Percentiles rank a stretch among this genome's conserved stretches.
Evolutionary conservation across 2,113 vertebrate species (phyloP).

Genomic region (Apeltes quadracus): DNA sequence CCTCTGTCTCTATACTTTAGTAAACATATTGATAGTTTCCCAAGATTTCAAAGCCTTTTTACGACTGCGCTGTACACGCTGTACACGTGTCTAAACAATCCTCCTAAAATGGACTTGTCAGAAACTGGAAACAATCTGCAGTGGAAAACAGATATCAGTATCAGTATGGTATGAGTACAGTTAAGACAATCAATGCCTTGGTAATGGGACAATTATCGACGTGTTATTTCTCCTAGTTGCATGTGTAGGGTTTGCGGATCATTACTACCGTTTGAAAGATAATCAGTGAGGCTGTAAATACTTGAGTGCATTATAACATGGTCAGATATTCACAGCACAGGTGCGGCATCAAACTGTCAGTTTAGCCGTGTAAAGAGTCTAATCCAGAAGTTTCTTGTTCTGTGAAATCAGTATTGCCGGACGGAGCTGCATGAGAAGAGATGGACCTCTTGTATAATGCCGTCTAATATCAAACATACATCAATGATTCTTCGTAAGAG

Average conservation of each 20-base stretch:
- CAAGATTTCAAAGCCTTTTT: background rate
- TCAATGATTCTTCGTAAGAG: slow-evolving; percentile 2
- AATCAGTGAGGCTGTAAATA: slow-evolving; percentile 48
- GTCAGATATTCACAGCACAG: slow-evolving; percentile 19
- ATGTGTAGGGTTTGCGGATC: background rate
- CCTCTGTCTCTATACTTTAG: no score
- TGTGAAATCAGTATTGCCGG: slow-evolving; percentile 11
- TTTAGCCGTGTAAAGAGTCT: slow-evolving; percentile 3
- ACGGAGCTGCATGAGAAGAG: background rate
- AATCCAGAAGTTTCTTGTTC: slow-evolving; percentile 31
- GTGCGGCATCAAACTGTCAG: slow-evolving; percentile 22
- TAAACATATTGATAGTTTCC: background rate
- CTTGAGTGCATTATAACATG: slow-evolving; percentile 47
- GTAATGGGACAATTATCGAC: no score
- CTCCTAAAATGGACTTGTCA: no score
- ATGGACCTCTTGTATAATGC: background rate
- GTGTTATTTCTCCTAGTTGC: background rate
- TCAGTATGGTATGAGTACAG: no score
- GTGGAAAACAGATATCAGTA: no score
- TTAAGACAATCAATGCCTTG: no score
- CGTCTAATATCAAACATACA: background rate
- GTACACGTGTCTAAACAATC: background rate
- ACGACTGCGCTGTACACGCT: no score
- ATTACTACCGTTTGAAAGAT: slow-evolving; percentile 16
- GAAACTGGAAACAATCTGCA: no score